Base-by-base conservation (phyloP, 2,888 invertebrate species). In the Papilio elwesi region DNA sequence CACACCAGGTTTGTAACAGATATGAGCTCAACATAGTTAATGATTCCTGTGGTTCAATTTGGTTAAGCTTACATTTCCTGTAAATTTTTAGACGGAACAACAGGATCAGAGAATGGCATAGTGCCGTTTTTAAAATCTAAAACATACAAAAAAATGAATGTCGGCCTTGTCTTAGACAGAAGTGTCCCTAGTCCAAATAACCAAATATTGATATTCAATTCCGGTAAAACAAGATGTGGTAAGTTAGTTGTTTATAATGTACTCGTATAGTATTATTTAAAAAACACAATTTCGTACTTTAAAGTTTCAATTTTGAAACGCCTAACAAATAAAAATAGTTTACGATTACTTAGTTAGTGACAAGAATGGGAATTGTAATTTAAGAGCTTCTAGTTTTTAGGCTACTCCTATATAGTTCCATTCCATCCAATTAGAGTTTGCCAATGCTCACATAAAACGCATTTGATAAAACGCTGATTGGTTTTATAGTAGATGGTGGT, bases 61-160 rank as follows among this genome's bases (percentile, higher is more conserved):
- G 11, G 16, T 15, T 11, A 16, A 8, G 12, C 9, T 47, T 15
- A 12, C 12, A n/a, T 47, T 64, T 51, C 9, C 6, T 65, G 3
- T 51, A 51, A 51, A 13, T 55, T 11, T 66, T 66, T 38, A 66
- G 66, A 66, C 15, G 38, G 36, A 36, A 52, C 66, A 36, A n/a
- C 15, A 8, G 66, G 66, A 52, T 66, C 66, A 10, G 2, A 13
- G 38, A 66, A 66, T 36, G 66, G 66, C 13, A n/a, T 52, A 52
- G 66, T 13, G 43, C 66, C 36, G 0, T 66, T 66, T 15, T 8
- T 66, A 38, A 53, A 66, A 52, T 36, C 51, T n/a, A 6, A 66
- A 8, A n/a, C 36, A 13, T 66, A 51, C 53, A 16, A 52, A 12
- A 9, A 66, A 9, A n/a, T 66, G 66, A 66, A 66, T 15, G 66